A percentile compares a stretch with the other conserved stretches of the same genome.
These are phyloP conservation scores for Thryonomys swinderianus DNA, from an alignment of 2,113 vertebrate species.

Conservation along the genomic window DNA sequence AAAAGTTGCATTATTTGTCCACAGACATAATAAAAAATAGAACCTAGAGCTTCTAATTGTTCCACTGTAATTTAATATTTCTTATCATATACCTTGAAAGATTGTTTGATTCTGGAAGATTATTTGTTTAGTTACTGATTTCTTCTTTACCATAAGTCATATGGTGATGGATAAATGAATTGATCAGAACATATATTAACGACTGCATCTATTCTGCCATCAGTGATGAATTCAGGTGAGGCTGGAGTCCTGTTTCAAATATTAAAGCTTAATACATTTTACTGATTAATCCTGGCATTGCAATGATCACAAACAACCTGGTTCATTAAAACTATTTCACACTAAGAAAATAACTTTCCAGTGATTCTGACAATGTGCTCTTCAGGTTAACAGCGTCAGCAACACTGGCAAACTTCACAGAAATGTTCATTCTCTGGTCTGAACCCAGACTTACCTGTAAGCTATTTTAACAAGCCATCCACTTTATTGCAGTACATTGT, in stretches of 20 bases:
- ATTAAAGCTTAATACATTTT: slow-evolving; percentile 36
- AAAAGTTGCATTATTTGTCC: no score
- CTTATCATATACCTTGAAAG: background rate
- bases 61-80: background rate
- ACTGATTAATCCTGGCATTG: slow-evolving; percentile 51
- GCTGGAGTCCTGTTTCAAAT: background rate
- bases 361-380: background rate
- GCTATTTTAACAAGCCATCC: background rate
- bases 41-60: background rate
- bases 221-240: background rate
- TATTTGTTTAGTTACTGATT: background rate
- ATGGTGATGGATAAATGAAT: background rate
- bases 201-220: background rate
- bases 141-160: slow-evolving; percentile 17
- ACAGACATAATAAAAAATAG: background rate
- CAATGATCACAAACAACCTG: slow-evolving; percentile 10
- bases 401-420: background rate
- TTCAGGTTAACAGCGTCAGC: background rate
- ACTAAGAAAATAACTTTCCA: slow-evolving; percentile 55
- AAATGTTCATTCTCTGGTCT: background rate
- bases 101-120: background rate
- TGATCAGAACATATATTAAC: background rate
- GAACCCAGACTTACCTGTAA: background rate
- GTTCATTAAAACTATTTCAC: slow-evolving; percentile 52
- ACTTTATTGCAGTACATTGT: background rate